Conservation (phyloP, 2,113 vertebrate species). For the Crotalus tigris region DNA sequence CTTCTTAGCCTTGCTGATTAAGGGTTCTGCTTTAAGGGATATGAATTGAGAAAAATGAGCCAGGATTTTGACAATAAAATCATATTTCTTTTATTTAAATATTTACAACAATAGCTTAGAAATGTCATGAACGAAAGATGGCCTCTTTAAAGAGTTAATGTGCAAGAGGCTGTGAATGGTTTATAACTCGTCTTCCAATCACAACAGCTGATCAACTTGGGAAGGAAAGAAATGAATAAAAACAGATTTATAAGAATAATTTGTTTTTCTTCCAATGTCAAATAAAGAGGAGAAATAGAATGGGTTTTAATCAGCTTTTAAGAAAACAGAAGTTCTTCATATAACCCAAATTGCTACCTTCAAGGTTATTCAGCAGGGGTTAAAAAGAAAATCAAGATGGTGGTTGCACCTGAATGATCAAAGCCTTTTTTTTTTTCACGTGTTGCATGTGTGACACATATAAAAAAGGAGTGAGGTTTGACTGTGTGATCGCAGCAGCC, state of each 20-base stretch:
- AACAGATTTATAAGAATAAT: not conserved
- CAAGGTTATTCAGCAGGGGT: not conserved
- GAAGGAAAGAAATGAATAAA: not conserved
- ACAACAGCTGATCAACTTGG: not conserved
- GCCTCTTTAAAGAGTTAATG: not conserved
- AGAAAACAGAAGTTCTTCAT: not conserved
- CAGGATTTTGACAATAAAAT: not conserved
- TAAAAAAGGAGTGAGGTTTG: not conserved
- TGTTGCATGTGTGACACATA: not conserved
- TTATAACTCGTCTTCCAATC: constrained; percentile 23
- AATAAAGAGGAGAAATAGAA: not conserved
- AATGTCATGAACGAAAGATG: constrained; percentile 13
- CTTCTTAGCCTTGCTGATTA: too few species aligned
- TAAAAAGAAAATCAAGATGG: not conserved
- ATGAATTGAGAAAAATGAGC: not conserved
- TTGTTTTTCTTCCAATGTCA: not conserved
- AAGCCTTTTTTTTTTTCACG: not conserved
- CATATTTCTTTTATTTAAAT: constrained; percentile 59
- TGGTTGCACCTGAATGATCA: not conserved
- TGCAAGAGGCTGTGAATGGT: not conserved
- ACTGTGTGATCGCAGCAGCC: not conserved
- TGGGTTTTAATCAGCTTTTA: not conserved
- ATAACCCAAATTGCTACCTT: not conserved
- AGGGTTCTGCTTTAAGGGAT: not conserved
- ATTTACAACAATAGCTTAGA: constrained; percentile 52